phyloP scores from a whole-genome alignment of 2,113 vertebrate species.

The Porphyrio hochstetteri region DNA sequence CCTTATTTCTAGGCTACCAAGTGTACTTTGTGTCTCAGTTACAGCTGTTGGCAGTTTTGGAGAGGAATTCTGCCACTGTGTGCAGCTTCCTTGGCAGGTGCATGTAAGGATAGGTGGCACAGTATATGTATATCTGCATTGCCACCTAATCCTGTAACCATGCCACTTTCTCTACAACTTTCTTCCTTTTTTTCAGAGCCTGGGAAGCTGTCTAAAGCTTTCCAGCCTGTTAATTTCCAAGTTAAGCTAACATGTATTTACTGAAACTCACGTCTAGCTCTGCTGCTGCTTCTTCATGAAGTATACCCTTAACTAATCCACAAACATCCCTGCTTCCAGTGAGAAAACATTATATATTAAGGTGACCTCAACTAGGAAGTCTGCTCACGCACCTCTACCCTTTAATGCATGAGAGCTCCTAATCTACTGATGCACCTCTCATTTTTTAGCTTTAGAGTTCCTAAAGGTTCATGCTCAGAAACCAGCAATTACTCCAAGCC shows the following conservation, averaged over 20 bases:
- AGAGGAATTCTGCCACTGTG: background rate
- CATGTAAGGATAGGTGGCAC: background rate
- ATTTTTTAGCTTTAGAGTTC: background rate
- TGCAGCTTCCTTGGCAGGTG: background rate
- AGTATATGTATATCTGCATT: background rate
- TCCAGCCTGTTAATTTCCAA: background rate
- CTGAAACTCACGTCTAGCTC: background rate
- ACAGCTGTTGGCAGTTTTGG: background rate
- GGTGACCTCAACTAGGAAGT: background rate
- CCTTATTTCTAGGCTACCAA: background rate
- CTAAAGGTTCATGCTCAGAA: background rate
- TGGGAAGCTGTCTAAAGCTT: background rate
- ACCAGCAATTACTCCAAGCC: background rate
- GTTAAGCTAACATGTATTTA: background rate
- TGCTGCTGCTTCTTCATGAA: background rate
- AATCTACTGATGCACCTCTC: accelerated
- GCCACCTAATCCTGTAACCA: accelerated
- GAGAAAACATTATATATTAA: accelerated
- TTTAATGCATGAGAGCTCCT: background rate
- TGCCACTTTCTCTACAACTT: background rate
- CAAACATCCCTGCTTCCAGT: background rate
- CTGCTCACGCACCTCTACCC: background rate
- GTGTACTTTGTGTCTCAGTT: background rate
- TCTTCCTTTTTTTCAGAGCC: background rate
- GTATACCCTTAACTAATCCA: background rate